Percentiles rank a stretch among this genome's conserved stretches.
phyloP scores from a whole-genome alignment of 2,797 vertebrate genomes.

The Meriones psammophilus region DNA sequence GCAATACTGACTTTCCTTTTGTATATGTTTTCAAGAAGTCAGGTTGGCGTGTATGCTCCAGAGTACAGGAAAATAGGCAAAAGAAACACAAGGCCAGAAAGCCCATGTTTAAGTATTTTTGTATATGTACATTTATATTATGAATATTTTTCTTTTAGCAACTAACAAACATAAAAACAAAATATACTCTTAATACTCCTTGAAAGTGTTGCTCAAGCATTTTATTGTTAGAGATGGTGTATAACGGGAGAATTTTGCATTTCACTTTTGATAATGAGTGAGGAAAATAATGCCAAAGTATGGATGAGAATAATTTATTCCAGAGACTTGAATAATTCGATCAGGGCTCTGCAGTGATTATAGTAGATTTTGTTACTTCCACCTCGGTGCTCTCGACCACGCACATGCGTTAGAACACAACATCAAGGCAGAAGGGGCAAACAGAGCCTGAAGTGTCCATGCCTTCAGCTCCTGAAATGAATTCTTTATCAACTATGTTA shows the following conservation, averaged over 20 bases:
- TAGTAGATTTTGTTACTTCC: neutral
- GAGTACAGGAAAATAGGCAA: neutral
- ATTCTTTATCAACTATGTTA: neutral
- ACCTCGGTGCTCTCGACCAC: neutral
- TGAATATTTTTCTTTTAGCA: neutral
- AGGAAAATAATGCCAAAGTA: neutral
- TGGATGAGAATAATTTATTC: slow-evolving; percentile 6
- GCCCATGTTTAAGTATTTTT: neutral
- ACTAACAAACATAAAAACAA: neutral
- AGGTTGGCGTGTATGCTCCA: too few relatives aligned
- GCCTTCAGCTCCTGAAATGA: neutral
- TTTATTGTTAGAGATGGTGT: neutral
- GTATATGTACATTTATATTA: neutral
- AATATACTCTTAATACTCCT: neutral
- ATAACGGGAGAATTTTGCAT: neutral
- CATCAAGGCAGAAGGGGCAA: neutral
- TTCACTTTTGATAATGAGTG: neutral
- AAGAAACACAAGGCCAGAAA: neutral
- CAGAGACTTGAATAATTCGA: neutral
- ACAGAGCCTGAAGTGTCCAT: neutral
- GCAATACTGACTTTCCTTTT: neutral
- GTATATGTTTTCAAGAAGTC: neutral
- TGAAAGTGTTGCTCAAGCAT: neutral
- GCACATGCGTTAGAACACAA: neutral
- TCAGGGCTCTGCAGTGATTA: neutral